Evolutionary conservation across 1,140 invertebrate species (phyloP), one percentile per base, ranked within the genome.

Genomic region (Megathymus violae): DNA sequence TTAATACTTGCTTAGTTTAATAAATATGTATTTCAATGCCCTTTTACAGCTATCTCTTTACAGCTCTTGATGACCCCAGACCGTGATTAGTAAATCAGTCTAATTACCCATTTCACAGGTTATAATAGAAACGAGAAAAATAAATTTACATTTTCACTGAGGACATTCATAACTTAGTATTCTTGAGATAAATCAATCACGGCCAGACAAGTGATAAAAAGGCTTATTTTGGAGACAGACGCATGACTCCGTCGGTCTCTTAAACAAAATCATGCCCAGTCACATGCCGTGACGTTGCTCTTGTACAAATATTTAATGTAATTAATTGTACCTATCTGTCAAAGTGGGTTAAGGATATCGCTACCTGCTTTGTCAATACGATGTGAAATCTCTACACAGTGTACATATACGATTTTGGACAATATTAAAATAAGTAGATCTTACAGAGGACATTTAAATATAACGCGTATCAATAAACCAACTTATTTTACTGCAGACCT

Each of bases 101-200:
- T n/a, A n/a, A n/a, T n/a, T n/a, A n/a, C n/a, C n/a, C n/a, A n/a
- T n/a, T n/a, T n/a, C n/a, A n/a, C n/a, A n/a, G 4, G 34, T 36
- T 11, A 4, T 11, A 17, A 6, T 47, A 47, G 9, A 3, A 7
- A 27, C 22, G 14, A 25, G 6, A 17, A 44, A 44, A 58, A 34
- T 34, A 46, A 58, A 44, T 44, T 44, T 15, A 44, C 14, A 52
- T 52, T 13, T 59, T 48, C 44, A 27, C 4, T 31, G 50, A 36
- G 43, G 43, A 60, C 38, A 68, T 64, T 58, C 67, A 56, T 72
- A 68, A 67, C 56, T 70, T 36, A 67, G 69, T 66, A 60, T 69
- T 61, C 64, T 64, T 66, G 54, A 84, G 82, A 87, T 84, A 87
- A 80, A 85, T 87, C 84, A 85, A 87, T 87, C 84, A 87, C 72